Percentiles rank a stretch among this genome's conserved stretches.
Conservation (phyloP, 2,888 invertebrate genomes). For the Andrena praecox region DNA sequence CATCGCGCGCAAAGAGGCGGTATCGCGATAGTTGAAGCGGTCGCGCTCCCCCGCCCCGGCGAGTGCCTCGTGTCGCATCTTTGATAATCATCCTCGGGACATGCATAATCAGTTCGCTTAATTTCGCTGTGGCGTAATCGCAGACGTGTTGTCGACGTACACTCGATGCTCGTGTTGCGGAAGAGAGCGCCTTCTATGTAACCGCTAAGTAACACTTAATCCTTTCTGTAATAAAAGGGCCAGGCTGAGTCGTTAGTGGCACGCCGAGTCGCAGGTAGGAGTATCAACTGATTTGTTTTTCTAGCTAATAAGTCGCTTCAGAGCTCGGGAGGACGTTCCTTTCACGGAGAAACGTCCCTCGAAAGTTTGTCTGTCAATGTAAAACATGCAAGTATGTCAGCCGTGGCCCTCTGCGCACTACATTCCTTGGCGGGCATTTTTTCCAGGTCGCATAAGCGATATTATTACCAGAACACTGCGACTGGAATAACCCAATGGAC, state of each 20-base stretch:
- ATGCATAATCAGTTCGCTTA: slow-evolving; percentile 50
- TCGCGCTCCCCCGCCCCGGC: neutral
- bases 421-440: slow-evolving; percentile 73
- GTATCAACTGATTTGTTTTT: slow-evolving; percentile 71
- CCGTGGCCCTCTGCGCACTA: slow-evolving; percentile 30
- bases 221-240: slow-evolving; percentile 68
- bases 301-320: slow-evolving; percentile 60
- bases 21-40: neutral
- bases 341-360: slow-evolving; percentile 60
- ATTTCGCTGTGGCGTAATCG: slow-evolving; percentile 53
- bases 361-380: slow-evolving; percentile 45
- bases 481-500: slow-evolving; percentile 89
- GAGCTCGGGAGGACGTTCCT: slow-evolving; percentile 56
- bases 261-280: slow-evolving; percentile 68
- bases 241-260: slow-evolving; percentile 63
- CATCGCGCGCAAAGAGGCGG: neutral
- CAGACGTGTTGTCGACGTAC: slow-evolving; percentile 52
- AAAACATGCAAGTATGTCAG: slow-evolving; percentile 54
- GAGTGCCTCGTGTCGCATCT: slow-evolving; percentile 19
- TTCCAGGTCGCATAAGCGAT: slow-evolving; percentile 88
- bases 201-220: slow-evolving; percentile 63
- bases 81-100: slow-evolving; percentile 12
- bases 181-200: slow-evolving; percentile 56
- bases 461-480: slow-evolving; percentile 88
- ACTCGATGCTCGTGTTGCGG: slow-evolving; percentile 54